Evolutionary conservation across 1,140 invertebrate genomes (phyloP), one percentile per base, ranked within the genome.

Genomic region (Drosophila kanapiae): DNA sequence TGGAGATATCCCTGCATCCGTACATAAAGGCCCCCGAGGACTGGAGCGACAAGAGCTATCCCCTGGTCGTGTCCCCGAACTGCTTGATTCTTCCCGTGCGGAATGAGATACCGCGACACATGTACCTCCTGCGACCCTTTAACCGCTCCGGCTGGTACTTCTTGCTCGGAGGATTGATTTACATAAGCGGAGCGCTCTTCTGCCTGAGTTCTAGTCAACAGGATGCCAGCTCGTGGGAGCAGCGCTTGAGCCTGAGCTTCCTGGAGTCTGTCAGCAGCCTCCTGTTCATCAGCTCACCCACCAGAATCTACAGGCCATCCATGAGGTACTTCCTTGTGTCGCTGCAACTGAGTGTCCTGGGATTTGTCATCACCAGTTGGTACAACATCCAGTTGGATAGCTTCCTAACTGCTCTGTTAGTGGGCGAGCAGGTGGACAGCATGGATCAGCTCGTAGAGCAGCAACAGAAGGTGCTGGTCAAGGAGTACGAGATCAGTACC

Each of bases 361-460:
- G 90, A 8, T 92, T 92, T 40, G 40, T 92, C 14, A 47, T 87
- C 29, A 85, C 90, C 40, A 87, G 78, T 31, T 87, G 78, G 75
- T 92, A 91, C 58, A 70, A 67, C 37, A 82, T 90, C 40, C 62
- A 91, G 57, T n/a, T 92, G 67, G 82, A 82, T 40, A 91, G 91
- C 49, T 84, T 75, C 8, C 63, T 91, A 0, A 91, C 91, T 0
- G 69, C 86, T 16, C 37, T 78, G 1, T 9, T 92, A 10, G 75
- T 92, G 27, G 85, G 90, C 6, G 80, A 84, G 16, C 90, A 92
- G 54, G 80, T 92, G 23, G 45, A 91, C 57, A 84, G 63, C 16
- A 78, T 91, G 13, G 85, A 92, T 35, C 70, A 91, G 53, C 43
- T 92, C 0, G 63, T 92, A 1, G 62, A 57, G 2, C 78, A 87